Evolutionary conservation across 2,113 vertebrate genomes (phyloP).

Genomic region (Bagarius yarrelli): DNA sequence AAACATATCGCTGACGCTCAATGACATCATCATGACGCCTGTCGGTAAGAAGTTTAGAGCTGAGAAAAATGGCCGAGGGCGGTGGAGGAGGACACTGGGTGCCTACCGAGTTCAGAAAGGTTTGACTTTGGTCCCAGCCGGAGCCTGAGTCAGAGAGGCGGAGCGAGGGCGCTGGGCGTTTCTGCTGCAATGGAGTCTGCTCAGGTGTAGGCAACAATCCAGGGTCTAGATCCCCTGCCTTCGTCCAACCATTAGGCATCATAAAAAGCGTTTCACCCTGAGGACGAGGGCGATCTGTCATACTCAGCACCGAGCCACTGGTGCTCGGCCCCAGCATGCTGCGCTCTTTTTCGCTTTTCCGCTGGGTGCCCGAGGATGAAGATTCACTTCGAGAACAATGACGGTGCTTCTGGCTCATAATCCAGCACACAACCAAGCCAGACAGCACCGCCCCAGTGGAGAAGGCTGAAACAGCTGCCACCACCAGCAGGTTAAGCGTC

Average conservation of each 20-base stretch:
- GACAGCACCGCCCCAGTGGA: slow-evolving; percentile 93
- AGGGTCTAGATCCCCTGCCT: slow-evolving; percentile 83
- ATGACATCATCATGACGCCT: slow-evolving; percentile 61
- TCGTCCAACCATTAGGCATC: slow-evolving; percentile 93
- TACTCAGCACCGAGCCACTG: slow-evolving; percentile 88
- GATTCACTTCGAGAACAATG: slow-evolving; percentile 68
- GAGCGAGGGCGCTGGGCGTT: slow-evolving; percentile 76
- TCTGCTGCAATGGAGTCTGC: slow-evolving; percentile 93
- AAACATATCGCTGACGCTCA: slow-evolving; percentile 74
- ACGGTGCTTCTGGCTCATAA: slow-evolving; percentile 87
- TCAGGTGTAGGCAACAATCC: slow-evolving; percentile 92
- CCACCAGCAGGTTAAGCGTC: slow-evolving; percentile 93
- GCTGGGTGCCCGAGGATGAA: slow-evolving; percentile 74
- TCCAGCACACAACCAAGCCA: slow-evolving; percentile 92
- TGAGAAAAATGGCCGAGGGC: slow-evolving; percentile 71
- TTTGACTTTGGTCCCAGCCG: slow-evolving; percentile 88
- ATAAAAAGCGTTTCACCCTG: slow-evolving; percentile 80
- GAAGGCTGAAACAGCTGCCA: slow-evolving; percentile 91
- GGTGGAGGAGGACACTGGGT: slow-evolving; percentile 65
- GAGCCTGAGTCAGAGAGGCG: slow-evolving; percentile 77
- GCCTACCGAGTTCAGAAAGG: slow-evolving; percentile 75
- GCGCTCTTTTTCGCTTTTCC: slow-evolving; percentile 80
- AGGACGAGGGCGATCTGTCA: slow-evolving; percentile 68
- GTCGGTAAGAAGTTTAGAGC: slow-evolving; percentile 71
- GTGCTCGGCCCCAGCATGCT: slow-evolving; percentile 81